Evolutionary conservation across 1,140 invertebrate species (phyloP).

Genomic region (Micrasema longulum): DNA sequence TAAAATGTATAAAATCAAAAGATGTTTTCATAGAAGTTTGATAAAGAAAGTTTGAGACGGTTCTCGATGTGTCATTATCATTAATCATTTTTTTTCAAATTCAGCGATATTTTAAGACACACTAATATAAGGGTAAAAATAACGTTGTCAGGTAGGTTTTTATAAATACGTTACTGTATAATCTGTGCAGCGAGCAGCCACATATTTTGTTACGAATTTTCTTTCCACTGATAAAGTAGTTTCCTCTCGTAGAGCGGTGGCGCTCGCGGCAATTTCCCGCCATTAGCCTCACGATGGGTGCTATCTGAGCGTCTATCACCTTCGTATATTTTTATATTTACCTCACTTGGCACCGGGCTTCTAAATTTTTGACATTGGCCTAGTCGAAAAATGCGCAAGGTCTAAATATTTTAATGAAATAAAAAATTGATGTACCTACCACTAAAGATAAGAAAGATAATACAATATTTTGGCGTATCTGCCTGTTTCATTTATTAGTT

Average conservation of each 20-base stretch:
- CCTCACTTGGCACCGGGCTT: slow-evolving; percentile 15
- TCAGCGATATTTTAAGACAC: not conserved
- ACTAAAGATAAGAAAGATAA: too few relatives aligned
- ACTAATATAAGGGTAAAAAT: not conserved
- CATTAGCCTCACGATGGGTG: slow-evolving; percentile 11
- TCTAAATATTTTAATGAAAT: too few relatives aligned
- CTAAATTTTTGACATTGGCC: slow-evolving; percentile 11
- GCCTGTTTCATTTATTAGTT: too few relatives aligned
- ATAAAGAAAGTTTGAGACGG: slow-evolving; percentile 1
- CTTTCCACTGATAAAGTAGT: slow-evolving; percentile 39
- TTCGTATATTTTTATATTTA: slow-evolving; percentile 8
- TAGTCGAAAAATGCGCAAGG: too few relatives aligned
- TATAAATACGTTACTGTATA: not conserved
- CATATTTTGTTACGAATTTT: slow-evolving; percentile 23
- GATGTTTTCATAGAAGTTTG: too few relatives aligned
- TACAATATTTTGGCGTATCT: too few relatives aligned
- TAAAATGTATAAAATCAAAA: too few relatives aligned
- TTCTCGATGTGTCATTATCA: not conserved
- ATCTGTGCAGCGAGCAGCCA: not conserved
- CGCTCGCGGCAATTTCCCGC: slow-evolving; percentile 30
- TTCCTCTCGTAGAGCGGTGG: slow-evolving; percentile 14
- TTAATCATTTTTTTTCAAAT: slow-evolving; percentile 16
- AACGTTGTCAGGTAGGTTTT: slow-evolving; percentile 3
- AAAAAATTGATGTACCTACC: too few relatives aligned
- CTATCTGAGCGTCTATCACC: slow-evolving; percentile 11